phyloP scores from a whole-genome alignment of 2,888 invertebrate species.

The Cyrtodaria siliqua region DNA sequence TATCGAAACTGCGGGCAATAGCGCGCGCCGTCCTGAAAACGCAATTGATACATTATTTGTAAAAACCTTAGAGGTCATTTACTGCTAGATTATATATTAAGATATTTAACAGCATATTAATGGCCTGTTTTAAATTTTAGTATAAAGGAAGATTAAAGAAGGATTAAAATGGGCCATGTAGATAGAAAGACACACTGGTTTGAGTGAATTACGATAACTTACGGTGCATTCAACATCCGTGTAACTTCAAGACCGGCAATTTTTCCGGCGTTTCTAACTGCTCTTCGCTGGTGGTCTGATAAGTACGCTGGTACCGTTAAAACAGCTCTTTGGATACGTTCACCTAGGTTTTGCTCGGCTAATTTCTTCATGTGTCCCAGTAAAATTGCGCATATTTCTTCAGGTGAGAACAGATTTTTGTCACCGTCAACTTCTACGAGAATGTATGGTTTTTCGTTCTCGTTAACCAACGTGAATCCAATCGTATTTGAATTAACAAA shows the following conservation, averaged over 20 bases:
- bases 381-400: conserved; percentile 3
- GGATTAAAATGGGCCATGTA: too few relatives aligned
- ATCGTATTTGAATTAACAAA: neutral
- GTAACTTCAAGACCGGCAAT: conserved; percentile 5
- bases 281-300: conserved; percentile 6
- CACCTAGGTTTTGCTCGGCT: neutral
- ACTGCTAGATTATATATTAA: too few relatives aligned
- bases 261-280: conserved; percentile 10
- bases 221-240: conserved; percentile 5
- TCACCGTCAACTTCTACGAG: neutral
- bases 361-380: neutral
- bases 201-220: too few relatives aligned
- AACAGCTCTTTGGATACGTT: neutral
- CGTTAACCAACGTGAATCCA: neutral
- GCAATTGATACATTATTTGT: too few relatives aligned
- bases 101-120: too few relatives aligned
- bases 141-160: too few relatives aligned
- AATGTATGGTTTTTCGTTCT: conserved; percentile 1
- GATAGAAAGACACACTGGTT: too few relatives aligned
- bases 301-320: conserved; percentile 10
- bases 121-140: too few relatives aligned
- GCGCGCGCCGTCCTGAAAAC: too few relatives aligned
- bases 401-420: neutral
- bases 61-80: too few relatives aligned
- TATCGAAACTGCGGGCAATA: too few relatives aligned